Base-by-base conservation (phyloP, 2,888 invertebrate genomes). In the Lasioglossum oenotherae region DNA sequence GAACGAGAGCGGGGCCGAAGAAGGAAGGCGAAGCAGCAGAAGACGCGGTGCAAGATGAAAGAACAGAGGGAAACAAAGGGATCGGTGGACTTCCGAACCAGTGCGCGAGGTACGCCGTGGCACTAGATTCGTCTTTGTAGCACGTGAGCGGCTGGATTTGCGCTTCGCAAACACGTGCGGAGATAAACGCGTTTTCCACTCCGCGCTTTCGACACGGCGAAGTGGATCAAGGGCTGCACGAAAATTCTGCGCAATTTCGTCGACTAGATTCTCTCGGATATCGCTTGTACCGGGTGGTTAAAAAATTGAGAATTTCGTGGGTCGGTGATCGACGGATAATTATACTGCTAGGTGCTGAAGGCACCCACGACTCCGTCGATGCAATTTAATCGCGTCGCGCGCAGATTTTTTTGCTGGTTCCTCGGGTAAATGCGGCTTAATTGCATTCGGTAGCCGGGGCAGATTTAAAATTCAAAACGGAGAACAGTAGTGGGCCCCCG, bases 401-500 rank as follows among this genome's bases (percentile, higher is more conserved):
- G 67, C 35, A 67, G 67, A 67, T 35, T 69, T 69, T 69, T 69
- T 69, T 69, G 23, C 19, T 23, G 23, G 38, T 57, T 23, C 35
- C 31, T 12, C 73, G 23, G 46, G 38, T 74, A 72, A 73, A 78
- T 75, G 78, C 74, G 41, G 85, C 81, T 86, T 86, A 86, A 86
- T 86, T 86, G 81, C 86, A 73, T 78, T 77, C 78, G 85, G 86
- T 85, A 77, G 86, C 74, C 49, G 64, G 82, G 38, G 27, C 64
- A 64, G 86, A 82, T 82, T 91, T 89, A 84, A 89, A 90, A 90
- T 90, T 91, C 89, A 87, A 86, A 88, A 82, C 75, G 87, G 49
- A 38, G 82, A 72, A 82, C 79, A 78, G 81, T 60, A 73, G 74
- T 60, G 81, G 78, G 67, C 60, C 64, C 74, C 49, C 80, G 57